Conservation (phyloP, 1,140 invertebrate genomes). For the Nilaparvata lugens region DNA sequence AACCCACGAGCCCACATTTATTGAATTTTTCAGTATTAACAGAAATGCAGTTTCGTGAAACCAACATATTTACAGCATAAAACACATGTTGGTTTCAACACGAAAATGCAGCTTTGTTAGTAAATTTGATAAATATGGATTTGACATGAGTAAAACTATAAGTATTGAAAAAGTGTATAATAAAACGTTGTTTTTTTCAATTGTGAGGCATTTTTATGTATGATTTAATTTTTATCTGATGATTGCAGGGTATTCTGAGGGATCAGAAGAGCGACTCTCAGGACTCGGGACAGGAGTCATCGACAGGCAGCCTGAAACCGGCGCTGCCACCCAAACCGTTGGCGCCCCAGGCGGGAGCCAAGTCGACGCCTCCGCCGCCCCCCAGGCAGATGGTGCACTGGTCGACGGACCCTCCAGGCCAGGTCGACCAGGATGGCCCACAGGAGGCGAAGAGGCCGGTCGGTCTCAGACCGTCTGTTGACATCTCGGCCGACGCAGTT, state of each 20-base stretch:
- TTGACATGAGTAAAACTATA: too few species aligned
- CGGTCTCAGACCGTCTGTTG: not conserved
- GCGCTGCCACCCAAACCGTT: conserved; percentile 64
- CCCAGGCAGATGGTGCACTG: conserved; percentile 38
- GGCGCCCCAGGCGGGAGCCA: conserved; percentile 31
- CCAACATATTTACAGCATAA: too few species aligned
- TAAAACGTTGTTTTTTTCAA: too few species aligned
- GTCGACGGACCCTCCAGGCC: not conserved
- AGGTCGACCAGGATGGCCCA: not conserved
- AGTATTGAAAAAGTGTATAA: too few species aligned
- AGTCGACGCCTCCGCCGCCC: conserved; percentile 36
- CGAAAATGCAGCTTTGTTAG: too few species aligned
- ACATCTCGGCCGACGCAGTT: conserved; percentile 16
- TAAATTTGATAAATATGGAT: too few species aligned
- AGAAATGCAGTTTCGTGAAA: too few species aligned
- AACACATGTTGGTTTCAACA: too few species aligned
- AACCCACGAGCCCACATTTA: too few species aligned
- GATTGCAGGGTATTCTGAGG: conserved; percentile 23
- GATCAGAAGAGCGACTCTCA: conserved; percentile 25
- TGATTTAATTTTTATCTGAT: too few species aligned
- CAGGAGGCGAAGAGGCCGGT: not conserved
- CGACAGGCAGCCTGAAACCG: conserved; percentile 42
- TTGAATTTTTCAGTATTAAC: too few species aligned
- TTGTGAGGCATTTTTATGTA: too few species aligned
- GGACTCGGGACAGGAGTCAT: not conserved